Evolutionary conservation across 2,797 vertebrate species (phyloP).

Genomic region (Chromis chromis): DNA sequence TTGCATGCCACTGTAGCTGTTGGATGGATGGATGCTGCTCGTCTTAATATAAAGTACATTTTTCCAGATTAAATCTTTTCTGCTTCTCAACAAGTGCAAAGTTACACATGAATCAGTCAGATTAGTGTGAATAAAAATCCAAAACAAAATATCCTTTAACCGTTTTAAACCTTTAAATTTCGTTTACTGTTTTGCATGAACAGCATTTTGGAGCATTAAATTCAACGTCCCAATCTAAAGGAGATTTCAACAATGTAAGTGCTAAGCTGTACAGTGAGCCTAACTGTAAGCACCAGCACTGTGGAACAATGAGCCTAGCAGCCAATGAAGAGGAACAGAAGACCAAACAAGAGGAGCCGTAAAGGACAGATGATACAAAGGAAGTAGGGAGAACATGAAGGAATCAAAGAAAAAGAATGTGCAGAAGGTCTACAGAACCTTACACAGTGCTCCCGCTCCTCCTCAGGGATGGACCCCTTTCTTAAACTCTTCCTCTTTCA

Average conservation of each 20-base stretch:
- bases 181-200: no score
- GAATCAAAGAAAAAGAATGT: slow-evolving; percentile 2
- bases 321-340: slow-evolving; percentile 4
- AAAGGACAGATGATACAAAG: background rate
- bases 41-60: background rate
- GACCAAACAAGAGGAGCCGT: background rate
- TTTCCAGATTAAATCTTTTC: no score
- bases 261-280: slow-evolving; percentile 30
- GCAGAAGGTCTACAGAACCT: slow-evolving; percentile 21
- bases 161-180: no score
- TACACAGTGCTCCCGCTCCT: slow-evolving; percentile 28
- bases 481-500: slow-evolving; percentile 42
- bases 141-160: no score
- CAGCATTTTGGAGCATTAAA: slow-evolving; percentile 31
- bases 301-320: slow-evolving; percentile 21
- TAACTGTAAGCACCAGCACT: slow-evolving; percentile 1
- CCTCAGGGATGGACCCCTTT: slow-evolving; percentile 49
- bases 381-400: background rate
- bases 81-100: background rate
- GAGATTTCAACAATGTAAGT: slow-evolving; percentile 28
- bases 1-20: no score
- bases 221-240: slow-evolving; percentile 9
- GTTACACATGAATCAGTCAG: background rate
- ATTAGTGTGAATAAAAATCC: background rate
- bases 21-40: background rate